Conservation (phyloP, 2,888 invertebrate species). For the Andrena flavipes region DNA sequence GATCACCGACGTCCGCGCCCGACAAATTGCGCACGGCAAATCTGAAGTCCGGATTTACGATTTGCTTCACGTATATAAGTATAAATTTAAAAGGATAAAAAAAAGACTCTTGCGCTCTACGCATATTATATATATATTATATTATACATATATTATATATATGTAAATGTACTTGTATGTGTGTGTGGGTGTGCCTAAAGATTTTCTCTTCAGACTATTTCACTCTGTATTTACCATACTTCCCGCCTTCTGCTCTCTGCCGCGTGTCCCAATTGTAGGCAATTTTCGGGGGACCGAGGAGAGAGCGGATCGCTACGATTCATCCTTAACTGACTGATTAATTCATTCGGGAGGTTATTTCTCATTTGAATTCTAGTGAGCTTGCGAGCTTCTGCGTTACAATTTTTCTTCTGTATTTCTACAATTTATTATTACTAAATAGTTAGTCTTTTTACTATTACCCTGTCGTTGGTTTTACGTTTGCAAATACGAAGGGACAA, state of each 20-base stretch:
- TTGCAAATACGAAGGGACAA: no score
- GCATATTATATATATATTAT: conserved; percentile 66
- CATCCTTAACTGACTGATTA: conserved; percentile 42
- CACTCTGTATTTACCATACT: conserved; percentile 67
- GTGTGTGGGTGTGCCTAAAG: conserved; percentile 74
- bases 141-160: conserved; percentile 67
- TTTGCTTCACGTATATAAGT: conserved; percentile 66
- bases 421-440: no score
- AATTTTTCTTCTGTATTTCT: neutral
- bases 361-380: neutral
- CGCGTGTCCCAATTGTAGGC: conserved; percentile 45
- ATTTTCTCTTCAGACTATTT: conserved; percentile 71
- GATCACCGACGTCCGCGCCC: conserved; percentile 34
- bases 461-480: no score
- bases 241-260: conserved; percentile 54
- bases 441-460: no score
- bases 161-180: conserved; percentile 74
- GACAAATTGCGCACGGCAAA: conserved; percentile 46
- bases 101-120: conserved; percentile 67
- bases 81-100: conserved; percentile 44
- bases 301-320: conserved; percentile 49
- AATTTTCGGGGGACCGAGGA: conserved; percentile 39
- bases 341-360: neutral
- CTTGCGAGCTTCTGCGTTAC: no score
- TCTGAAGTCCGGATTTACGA: conserved; percentile 59